These are phyloP conservation scores for Mesochorus sp. DNA, from an alignment of 2,888 invertebrate species.

Conservation along the genomic window DNA sequence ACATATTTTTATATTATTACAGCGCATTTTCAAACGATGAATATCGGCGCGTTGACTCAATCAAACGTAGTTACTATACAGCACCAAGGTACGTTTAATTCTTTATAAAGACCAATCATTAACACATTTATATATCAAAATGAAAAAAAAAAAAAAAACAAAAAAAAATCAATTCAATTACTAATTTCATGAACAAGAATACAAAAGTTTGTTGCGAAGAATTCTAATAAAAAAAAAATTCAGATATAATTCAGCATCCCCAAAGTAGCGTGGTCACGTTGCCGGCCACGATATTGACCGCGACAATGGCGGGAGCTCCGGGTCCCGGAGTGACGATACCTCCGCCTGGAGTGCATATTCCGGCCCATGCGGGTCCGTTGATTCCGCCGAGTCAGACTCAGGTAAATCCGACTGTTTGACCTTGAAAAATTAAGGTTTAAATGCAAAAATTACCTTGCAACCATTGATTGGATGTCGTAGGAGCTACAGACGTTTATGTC, in stretches of 20 bases:
- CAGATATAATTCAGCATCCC: slow-evolving; percentile 80
- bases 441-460: neutral
- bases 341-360: slow-evolving; percentile 81
- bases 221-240: neutral
- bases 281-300: slow-evolving; percentile 79
- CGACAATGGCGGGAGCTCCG: slow-evolving; percentile 78
- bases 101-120: neutral
- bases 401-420: slow-evolving; percentile 64
- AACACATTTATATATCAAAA: too few species aligned
- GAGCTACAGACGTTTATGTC: slow-evolving; percentile 79
- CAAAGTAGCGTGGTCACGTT: slow-evolving; percentile 79
- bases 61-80: slow-evolving; percentile 81
- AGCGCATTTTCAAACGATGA: slow-evolving; percentile 82
- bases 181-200: too few species aligned
- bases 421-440: neutral
- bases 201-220: too few species aligned
- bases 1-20: slow-evolving; percentile 48
- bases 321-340: slow-evolving; percentile 76
- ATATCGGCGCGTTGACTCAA: slow-evolving; percentile 79
- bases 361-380: slow-evolving; percentile 79
- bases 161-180: too few species aligned
- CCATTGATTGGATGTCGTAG: slow-evolving; percentile 59
- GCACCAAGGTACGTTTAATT: slow-evolving; percentile 76
- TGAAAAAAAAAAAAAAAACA: too few species aligned
- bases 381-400: slow-evolving; percentile 79